A percentile compares a stretch with the other conserved stretches of the same genome.
Evolutionary conservation across 2,797 vertebrate genomes (phyloP).

Genomic region (Crocodylus rhombifer): DNA sequence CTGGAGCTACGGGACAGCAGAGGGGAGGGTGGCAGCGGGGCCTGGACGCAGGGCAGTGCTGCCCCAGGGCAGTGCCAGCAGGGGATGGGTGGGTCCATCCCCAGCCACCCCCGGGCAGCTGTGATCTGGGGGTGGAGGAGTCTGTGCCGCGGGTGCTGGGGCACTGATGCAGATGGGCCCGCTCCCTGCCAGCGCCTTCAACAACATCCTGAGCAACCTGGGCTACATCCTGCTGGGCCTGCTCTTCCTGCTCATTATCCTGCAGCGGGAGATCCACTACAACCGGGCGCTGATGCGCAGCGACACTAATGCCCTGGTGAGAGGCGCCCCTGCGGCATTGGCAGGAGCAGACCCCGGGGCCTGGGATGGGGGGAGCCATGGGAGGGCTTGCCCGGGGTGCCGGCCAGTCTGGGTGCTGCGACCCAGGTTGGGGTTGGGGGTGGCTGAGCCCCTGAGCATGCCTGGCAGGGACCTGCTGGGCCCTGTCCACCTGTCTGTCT

Average conservation of each 20-base stretch:
- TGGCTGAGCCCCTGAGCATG: too few species aligned
- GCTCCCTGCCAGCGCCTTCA: constrained; percentile 88
- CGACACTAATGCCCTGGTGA: constrained; percentile 86
- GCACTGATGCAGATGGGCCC: not conserved
- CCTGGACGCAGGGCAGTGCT: not conserved
- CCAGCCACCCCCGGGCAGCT: fast-evolving
- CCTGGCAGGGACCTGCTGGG: too few species aligned
- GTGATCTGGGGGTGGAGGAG: not conserved
- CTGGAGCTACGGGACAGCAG: fast-evolving
- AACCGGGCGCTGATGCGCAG: constrained; percentile 89
- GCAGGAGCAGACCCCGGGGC: too few species aligned
- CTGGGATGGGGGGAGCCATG: too few species aligned
- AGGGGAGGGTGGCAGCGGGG: fast-evolving
- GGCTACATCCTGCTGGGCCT: constrained; percentile 96
- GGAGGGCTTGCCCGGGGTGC: too few species aligned
- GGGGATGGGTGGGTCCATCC: fast-evolving
- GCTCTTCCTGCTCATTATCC: constrained; percentile 94
- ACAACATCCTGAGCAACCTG: constrained; percentile 98
- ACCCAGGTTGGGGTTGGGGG: too few species aligned
- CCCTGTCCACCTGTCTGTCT: too few species aligned
- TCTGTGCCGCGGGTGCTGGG: not conserved
- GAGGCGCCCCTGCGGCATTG: fast-evolving
- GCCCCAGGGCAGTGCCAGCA: fast-evolving
- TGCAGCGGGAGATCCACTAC: constrained; percentile 92
- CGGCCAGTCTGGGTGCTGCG: too few species aligned